Evolutionary conservation across 2,888 invertebrate species (phyloP).

Genomic region (Rotaria socialis): DNA sequence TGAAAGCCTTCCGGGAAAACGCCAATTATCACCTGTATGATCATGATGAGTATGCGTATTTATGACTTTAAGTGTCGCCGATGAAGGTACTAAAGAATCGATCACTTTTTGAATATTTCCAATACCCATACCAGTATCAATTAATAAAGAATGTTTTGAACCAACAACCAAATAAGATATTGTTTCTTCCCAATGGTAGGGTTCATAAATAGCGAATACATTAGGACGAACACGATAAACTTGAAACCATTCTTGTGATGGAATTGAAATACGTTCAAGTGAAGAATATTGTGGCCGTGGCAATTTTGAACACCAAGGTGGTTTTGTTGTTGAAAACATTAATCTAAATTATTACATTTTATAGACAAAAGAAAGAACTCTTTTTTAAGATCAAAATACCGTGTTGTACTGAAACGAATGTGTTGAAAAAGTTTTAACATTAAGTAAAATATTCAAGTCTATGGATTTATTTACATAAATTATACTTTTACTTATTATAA

Average conservation of each 20-base stretch:
- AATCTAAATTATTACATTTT: not conserved
- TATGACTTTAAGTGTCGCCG: not conserved
- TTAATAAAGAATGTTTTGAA: not conserved
- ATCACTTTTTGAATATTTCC: not conserved
- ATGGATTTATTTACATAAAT: no score
- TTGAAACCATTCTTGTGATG: constrained; percentile 5
- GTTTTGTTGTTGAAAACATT: not conserved
- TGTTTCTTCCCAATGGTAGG: not conserved
- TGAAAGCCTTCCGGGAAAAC: not conserved
- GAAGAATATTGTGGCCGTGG: not conserved
- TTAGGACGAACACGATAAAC: not conserved
- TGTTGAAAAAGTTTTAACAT: not conserved
- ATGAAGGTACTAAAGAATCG: not conserved
- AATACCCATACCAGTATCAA: not conserved
- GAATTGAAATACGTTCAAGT: not conserved
- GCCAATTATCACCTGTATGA: constrained; percentile 22
- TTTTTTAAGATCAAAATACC: no score
- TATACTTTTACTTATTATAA: no score
- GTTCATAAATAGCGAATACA: constrained; percentile 13
- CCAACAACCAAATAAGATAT: not conserved
- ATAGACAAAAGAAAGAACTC: no score
- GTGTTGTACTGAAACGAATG: no score
- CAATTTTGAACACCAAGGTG: not conserved
- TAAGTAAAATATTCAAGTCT: no score
- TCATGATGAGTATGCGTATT: constrained; percentile 2